Evolutionary conservation across 2,888 invertebrate species (phyloP), one percentile per base, ranked within the genome.

Genomic region (Panopea generosa): DNA sequence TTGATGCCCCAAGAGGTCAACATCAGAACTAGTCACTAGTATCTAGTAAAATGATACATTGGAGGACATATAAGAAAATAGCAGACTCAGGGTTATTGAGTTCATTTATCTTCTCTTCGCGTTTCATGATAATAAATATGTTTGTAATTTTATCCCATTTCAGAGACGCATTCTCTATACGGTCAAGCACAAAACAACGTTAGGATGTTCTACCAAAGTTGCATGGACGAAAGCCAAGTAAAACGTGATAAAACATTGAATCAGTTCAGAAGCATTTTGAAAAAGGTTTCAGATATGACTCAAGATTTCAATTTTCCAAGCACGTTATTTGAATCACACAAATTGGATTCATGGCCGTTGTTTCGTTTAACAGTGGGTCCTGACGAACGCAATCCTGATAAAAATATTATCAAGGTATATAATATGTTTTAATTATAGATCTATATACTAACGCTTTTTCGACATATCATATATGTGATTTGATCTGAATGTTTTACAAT

Each of bases 351-450:
- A 0, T 89, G 88, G 87, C 89, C 90, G 6, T 65, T 90, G 11
- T 89, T 89, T 61, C 81, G 82, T 18, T 63, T 89, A 11, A 69
- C 73, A 2, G 86, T 89, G 6, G 89, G 88, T 26, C 86, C 88
- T 9, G 88, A 90, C 50, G 90, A 90, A 69, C 61, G 84, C 59
- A 74, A 86, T 29, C 84, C 86, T 1, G 71, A 84, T 2, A 72
- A 71, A n/a, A 84, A 89, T 68, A 85, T 90, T 6, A 80, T 88
- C 2, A 90, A 88, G 84, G 90, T 88, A 72, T n/a, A n/a, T n/a
- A n/a, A n/a, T n/a, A n/a, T n/a, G n/a, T n/a, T n/a, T n/a, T n/a
- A n/a, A n/a, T n/a, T n/a, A n/a, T n/a, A n/a, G n/a, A n/a, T n/a
- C n/a, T n/a, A n/a, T n/a, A n/a, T n/a, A n/a, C n/a, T n/a, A n/a